Base-by-base conservation (phyloP, 2,797 vertebrate species). In the Danio tinwini region DNA sequence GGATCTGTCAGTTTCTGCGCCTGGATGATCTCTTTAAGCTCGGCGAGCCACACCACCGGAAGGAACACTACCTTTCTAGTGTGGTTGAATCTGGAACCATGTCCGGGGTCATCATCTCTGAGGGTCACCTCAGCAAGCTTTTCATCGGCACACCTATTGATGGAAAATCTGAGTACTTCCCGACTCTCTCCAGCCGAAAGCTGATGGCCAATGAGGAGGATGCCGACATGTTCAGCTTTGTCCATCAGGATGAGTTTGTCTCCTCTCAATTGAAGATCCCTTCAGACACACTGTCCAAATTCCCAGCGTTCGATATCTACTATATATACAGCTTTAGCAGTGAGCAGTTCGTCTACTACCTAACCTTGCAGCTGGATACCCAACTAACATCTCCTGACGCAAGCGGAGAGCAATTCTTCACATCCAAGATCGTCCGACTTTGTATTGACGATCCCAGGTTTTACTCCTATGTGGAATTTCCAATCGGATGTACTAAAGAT, bases 241-340 rank as follows among this genome's bases (percentile, higher is more conserved):
- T 99, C 83, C 99, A 99, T 87, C 97, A 99, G 91, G 98, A 99
- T 0, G 98, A 99, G 85, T 99, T 99, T 82, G 97, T 99, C 16
- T 99, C 98, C 0, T 99, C 98, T 0, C 98, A 99, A 91, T 95
- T 99, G 55, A 99, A 99, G 93, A 99, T 99, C 82, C 98, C 98
- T 0, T 99, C 98, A 0, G 98, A 99, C 91, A 99, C 98, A 0
- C 92, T 99, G 62, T 99, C 97, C 81, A 99, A 98, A 86, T 99
- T 99, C 74, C 98, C 98, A 0, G 94, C 97, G 10, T 99, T 99
- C 0, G 98, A 99, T 87, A 99, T 99, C 89, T 99, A 98, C 85
- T 99, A 99, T 49, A 93, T 99, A 72, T 98, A 99, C 88, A 97
- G 98, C 86, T 99, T 99, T 88, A 98, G 96, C 92, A 99, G 97